Evolutionary conservation across 2,888 invertebrate species (phyloP).

Genomic region (Cephus pygmeus): DNA sequence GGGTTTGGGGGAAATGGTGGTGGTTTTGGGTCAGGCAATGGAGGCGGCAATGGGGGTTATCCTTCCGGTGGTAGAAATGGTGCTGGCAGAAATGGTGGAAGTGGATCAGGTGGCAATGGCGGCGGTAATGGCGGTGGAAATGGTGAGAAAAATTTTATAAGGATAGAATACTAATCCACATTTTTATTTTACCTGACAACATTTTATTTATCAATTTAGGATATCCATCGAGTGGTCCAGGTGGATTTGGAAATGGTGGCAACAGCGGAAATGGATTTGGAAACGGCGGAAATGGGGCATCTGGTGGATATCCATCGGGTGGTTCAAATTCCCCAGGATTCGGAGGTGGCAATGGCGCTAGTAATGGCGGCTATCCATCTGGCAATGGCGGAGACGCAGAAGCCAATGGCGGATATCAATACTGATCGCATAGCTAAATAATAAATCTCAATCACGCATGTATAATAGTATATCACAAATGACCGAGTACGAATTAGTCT

Average conservation of each 20-base stretch:
- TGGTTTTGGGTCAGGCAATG: slow-evolving; percentile 27
- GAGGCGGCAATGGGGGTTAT: slow-evolving; percentile 37
- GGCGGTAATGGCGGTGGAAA: slow-evolving; percentile 37
- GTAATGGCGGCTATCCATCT: slow-evolving; percentile 50
- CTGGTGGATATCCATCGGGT: slow-evolving; percentile 49
- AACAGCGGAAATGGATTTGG: slow-evolving; percentile 37
- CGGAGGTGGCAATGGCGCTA: slow-evolving; percentile 21
- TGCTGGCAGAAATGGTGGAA: slow-evolving; percentile 24
- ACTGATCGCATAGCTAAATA: slow-evolving; percentile 40
- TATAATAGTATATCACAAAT: neutral
- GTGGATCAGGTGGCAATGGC: slow-evolving; percentile 41
- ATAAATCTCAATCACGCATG: neutral
- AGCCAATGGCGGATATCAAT: slow-evolving; percentile 63
- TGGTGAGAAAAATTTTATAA: slow-evolving; percentile 26
- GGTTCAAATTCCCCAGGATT: slow-evolving; percentile 33
- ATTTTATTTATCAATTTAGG: slow-evolving; percentile 27
- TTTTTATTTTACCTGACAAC: slow-evolving; percentile 17
- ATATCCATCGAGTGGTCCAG: slow-evolving; percentile 42
- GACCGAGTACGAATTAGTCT: neutral
- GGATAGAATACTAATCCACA: neutral
- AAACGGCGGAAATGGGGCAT: slow-evolving; percentile 33
- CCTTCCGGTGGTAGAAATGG: slow-evolving; percentile 33
- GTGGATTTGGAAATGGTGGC: slow-evolving; percentile 16
- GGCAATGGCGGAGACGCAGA: slow-evolving; percentile 60
- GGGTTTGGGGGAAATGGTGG: slow-evolving; percentile 16